phyloP scores from a whole-genome alignment of 64 coral and sea anemone species.

The Stichodactyla mertensii region DNA sequence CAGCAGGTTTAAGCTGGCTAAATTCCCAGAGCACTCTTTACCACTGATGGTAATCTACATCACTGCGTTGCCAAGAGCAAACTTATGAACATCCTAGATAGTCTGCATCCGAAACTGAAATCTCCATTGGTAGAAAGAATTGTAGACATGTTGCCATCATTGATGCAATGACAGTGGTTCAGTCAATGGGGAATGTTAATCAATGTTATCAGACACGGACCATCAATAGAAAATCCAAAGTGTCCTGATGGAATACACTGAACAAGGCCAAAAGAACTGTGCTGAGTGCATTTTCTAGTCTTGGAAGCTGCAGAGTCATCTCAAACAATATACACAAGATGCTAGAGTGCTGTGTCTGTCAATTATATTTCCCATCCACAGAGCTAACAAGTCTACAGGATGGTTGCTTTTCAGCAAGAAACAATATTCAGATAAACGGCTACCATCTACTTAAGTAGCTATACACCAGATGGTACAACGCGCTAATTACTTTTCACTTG shows the following conservation, averaged over 20 bases:
- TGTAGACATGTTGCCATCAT: slow-evolving; percentile 15
- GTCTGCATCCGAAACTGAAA: not conserved
- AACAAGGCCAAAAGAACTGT: slow-evolving; percentile 36
- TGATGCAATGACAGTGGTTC: slow-evolving; percentile 36
- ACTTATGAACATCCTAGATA: slow-evolving; percentile 32
- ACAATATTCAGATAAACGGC: slow-evolving; percentile 21
- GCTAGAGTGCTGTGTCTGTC: slow-evolving; percentile 9
- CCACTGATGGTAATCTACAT: slow-evolving; percentile 34
- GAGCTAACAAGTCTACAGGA: not conserved
- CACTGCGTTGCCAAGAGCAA: slow-evolving; percentile 32
- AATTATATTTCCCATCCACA: not conserved
- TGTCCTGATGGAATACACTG: slow-evolving; percentile 39
- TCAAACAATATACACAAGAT: not conserved
- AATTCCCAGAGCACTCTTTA: slow-evolving; percentile 33
- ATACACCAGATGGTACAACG: slow-evolving; percentile 25
- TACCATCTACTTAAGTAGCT: slow-evolving; percentile 42
- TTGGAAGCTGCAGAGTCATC: not conserved
- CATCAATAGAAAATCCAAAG: slow-evolving; percentile 57
- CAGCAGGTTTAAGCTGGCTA: slow-evolving; percentile 31
- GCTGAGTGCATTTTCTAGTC: slow-evolving; percentile 32
- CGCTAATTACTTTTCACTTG: slow-evolving; percentile 30
- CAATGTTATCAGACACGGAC: slow-evolving; percentile 20
- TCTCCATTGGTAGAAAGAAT: not conserved
- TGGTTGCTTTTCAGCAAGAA: slow-evolving; percentile 58
- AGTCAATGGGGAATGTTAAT: slow-evolving; percentile 53